These are phyloP conservation scores for Cirrhinus mrigala DNA, from an alignment of 2,797 vertebrate species.

Conservation along the genomic window DNA sequence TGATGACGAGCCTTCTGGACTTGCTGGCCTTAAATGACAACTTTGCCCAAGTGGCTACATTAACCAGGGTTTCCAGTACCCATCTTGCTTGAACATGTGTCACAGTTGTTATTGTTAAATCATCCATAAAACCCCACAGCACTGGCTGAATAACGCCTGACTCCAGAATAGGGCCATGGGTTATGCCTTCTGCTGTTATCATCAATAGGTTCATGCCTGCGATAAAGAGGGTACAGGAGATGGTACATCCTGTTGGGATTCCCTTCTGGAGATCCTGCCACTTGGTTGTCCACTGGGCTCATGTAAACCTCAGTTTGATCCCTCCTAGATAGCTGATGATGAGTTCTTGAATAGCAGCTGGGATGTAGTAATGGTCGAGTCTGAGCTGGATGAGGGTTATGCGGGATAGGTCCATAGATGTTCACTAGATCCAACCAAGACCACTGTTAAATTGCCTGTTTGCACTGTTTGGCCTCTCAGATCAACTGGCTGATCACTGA, in stretches of 20 bases:
- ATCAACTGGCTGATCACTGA: slow-evolving; percentile 8
- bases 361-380: slow-evolving; percentile 39
- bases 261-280: slow-evolving; percentile 38
- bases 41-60: neutral
- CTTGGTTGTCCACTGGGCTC: slow-evolving; percentile 3
- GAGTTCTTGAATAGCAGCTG: neutral
- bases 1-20: slow-evolving; percentile 20
- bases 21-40: slow-evolving; percentile 7
- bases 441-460: slow-evolving; percentile 39
- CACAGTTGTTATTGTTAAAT: neutral
- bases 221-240: slow-evolving; percentile 34
- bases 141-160: neutral
- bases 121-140: neutral
- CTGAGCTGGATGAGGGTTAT: slow-evolving; percentile 25
- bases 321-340: slow-evolving; percentile 28
- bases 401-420: slow-evolving; percentile 19
- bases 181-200: neutral
- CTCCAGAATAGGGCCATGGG: neutral
- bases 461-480: neutral
- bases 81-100: slow-evolving; percentile 4
- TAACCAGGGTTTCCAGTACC: neutral
- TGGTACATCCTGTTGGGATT: slow-evolving; percentile 32
- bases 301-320: slow-evolving; percentile 29
- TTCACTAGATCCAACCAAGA: slow-evolving; percentile 46
- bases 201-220: slow-evolving; percentile 37